These are phyloP conservation scores for Drosophila bipectinata DNA, from an alignment of 1,140 invertebrate species.

Conservation along the genomic window DNA sequence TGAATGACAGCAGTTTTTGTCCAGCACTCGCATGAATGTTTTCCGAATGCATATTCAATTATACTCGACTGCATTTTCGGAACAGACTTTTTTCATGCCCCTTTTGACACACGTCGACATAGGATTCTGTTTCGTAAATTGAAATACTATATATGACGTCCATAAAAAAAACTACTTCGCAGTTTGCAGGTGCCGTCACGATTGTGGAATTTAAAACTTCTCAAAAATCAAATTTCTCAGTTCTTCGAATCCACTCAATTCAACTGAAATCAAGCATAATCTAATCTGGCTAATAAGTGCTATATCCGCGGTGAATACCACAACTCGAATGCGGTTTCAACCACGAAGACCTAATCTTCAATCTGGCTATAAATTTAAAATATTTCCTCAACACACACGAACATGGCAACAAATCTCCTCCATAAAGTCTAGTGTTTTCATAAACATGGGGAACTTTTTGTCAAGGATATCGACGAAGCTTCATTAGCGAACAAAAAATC, in stretches of 20 bases:
- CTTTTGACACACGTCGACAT: conserved; percentile 11
- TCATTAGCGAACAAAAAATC: conserved; percentile 17
- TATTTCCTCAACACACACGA: conserved; percentile 1
- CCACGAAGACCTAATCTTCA: conserved; percentile 9
- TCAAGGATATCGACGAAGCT: conserved; percentile 22
- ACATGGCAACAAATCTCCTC: conserved; percentile 10
- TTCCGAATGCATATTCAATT: conserved; percentile 52
- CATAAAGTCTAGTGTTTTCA: conserved; percentile 5
- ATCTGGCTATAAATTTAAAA: conserved; percentile 1
- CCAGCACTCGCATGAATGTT: conserved; percentile 26
- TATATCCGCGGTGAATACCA: not conserved
- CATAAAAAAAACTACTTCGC: not conserved
- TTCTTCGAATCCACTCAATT: conserved; percentile 5
- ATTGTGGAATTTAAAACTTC: not conserved
- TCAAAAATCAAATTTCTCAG: conserved; percentile 3
- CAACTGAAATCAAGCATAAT: not conserved
- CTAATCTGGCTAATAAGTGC: conserved; percentile 14
- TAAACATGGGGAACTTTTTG: conserved; percentile 34
- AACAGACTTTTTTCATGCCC: conserved; percentile 7
- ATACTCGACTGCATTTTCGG: conserved; percentile 26
- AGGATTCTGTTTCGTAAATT: conserved; percentile 10
- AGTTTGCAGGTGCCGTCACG: not conserved
- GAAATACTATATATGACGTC: not conserved
- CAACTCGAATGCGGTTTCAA: conserved; percentile 16
- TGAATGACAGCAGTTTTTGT: conserved; percentile 52